Evolutionary conservation across 2,888 invertebrate genomes (phyloP).

Genomic region (Agrilus mali): DNA sequence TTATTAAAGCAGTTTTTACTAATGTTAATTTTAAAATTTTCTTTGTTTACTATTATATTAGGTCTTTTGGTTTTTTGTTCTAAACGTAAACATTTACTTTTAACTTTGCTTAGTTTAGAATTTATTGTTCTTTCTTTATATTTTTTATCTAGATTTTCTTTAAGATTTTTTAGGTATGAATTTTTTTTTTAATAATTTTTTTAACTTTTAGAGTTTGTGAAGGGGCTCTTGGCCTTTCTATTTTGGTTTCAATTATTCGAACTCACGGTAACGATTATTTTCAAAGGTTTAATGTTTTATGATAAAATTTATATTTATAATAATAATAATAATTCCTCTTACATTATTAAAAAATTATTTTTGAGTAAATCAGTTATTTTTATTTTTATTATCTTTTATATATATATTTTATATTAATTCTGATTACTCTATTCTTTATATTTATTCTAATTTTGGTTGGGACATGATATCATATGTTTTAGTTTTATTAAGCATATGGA

Average conservation of each 20-base stretch:
- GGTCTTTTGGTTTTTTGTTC: conserved; percentile 41
- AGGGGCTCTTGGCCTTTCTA: too few species aligned
- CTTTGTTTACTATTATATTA: conserved; percentile 37
- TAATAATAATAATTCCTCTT: conserved; percentile 37
- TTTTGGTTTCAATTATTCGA: conserved; percentile 44
- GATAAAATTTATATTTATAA: conserved; percentile 40
- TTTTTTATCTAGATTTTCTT: conserved; percentile 37
- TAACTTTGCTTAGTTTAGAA: conserved; percentile 46
- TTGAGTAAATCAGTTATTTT: conserved; percentile 38
- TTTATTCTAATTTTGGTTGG: conserved; percentile 34
- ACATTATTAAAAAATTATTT: conserved; percentile 39
- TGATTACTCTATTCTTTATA: conserved; percentile 29
- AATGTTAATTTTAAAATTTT: conserved; percentile 37
- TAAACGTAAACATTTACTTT: conserved; percentile 45
- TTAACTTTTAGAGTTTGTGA: conserved; percentile 50
- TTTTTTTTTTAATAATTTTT: conserved; percentile 47
- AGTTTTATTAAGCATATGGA: conserved; percentile 44
- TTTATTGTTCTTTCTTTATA: too few species aligned
- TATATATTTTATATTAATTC: conserved; percentile 33
- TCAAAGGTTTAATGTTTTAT: conserved; percentile 43
- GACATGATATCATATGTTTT: conserved; percentile 41
- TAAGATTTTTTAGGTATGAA: conserved; percentile 36
- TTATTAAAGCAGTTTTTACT: conserved; percentile 40
- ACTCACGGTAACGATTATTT: conserved; percentile 49
- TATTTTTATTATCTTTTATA: conserved; percentile 38